Conservation (phyloP, 2,797 vertebrate species). For the Cuculus canorus region DNA sequence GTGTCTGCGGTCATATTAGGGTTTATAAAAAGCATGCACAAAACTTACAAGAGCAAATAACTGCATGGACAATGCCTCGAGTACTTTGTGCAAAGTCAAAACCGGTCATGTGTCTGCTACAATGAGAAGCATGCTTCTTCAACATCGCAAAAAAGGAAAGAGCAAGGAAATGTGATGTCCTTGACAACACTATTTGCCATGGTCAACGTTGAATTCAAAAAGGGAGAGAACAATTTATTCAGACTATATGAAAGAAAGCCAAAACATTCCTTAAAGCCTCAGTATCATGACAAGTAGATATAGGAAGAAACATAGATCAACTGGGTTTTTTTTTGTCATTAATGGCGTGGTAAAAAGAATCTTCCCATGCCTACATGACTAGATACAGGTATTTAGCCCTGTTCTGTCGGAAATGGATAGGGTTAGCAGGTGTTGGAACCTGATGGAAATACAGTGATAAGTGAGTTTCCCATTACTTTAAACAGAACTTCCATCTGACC, state of each 20-base stretch:
- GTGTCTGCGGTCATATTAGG: slow-evolving; percentile 28
- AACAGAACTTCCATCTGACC: slow-evolving; percentile 76
- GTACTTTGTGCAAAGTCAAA: slow-evolving; percentile 73
- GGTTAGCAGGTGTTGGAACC: slow-evolving; percentile 79
- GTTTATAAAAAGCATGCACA: slow-evolving; percentile 89
- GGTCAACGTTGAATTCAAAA: slow-evolving; percentile 73
- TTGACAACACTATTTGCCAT: slow-evolving; percentile 71
- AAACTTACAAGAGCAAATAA: slow-evolving; percentile 79
- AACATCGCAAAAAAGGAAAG: slow-evolving; percentile 80
- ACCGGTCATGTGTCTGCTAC: slow-evolving; percentile 82
- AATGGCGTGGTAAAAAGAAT: slow-evolving; percentile 52
- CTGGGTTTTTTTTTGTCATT: neutral
- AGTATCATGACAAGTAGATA: slow-evolving; percentile 84
- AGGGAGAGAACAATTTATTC: slow-evolving; percentile 71
- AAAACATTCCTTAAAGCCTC: slow-evolving; percentile 82
- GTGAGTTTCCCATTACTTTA: slow-evolving; percentile 80
- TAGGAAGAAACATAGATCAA: slow-evolving; percentile 78
- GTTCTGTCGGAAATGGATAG: slow-evolving; percentile 83
- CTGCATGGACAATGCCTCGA: slow-evolving; percentile 89
- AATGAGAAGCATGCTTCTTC: slow-evolving; percentile 92
- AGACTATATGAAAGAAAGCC: slow-evolving; percentile 78
- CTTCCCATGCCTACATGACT: slow-evolving; percentile 83
- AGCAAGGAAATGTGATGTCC: slow-evolving; percentile 81
- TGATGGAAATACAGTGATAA: slow-evolving; percentile 87
- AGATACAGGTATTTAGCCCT: slow-evolving; percentile 82